A percentile compares a stretch with the other conserved stretches of the same genome.
These are phyloP conservation scores for Cynodonichthys magdalenae DNA, from an alignment of 2,797 vertebrate genomes.

Conservation along the genomic window DNA sequence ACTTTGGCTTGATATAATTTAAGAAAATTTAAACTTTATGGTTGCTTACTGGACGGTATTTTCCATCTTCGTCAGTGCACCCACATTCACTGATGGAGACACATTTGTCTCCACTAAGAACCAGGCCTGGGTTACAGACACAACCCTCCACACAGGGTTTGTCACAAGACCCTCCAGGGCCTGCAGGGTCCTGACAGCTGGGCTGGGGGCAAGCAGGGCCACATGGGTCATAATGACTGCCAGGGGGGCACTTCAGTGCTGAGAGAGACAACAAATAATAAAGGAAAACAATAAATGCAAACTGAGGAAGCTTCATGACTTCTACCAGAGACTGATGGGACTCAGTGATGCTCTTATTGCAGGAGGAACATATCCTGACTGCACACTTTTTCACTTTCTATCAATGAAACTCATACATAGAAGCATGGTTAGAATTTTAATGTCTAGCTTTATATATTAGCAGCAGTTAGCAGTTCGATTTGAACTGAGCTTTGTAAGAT, in stretches of 20 bases:
- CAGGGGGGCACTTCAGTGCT: constrained; percentile 86
- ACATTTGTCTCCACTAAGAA: constrained; percentile 88
- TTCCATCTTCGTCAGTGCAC: constrained; percentile 79
- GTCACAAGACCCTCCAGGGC: constrained; percentile 67
- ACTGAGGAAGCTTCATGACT: not conserved
- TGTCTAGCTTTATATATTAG: too few species aligned
- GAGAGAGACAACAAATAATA: constrained; percentile 1
- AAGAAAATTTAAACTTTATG: too few species aligned
- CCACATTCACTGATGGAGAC: constrained; percentile 85
- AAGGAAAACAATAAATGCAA: not conserved
- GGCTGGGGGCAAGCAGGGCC: constrained; percentile 81
- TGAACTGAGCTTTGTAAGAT: too few species aligned
- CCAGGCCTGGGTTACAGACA: constrained; percentile 81
- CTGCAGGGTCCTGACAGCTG: constrained; percentile 79
- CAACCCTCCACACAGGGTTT: constrained; percentile 87
- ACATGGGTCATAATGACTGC: constrained; percentile 84
- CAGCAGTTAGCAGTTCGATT: too few species aligned
- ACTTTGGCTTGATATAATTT: too few species aligned
- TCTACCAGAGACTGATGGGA: not conserved
- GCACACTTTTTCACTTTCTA: too few species aligned
- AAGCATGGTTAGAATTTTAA: too few species aligned
- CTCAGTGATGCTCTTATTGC: too few species aligned
- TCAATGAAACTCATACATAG: too few species aligned
- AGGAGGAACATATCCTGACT: too few species aligned
- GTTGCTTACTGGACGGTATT: constrained; percentile 83